phyloP scores from a whole-genome alignment of 2,888 invertebrate species.

The Lasius platythorax region DNA sequence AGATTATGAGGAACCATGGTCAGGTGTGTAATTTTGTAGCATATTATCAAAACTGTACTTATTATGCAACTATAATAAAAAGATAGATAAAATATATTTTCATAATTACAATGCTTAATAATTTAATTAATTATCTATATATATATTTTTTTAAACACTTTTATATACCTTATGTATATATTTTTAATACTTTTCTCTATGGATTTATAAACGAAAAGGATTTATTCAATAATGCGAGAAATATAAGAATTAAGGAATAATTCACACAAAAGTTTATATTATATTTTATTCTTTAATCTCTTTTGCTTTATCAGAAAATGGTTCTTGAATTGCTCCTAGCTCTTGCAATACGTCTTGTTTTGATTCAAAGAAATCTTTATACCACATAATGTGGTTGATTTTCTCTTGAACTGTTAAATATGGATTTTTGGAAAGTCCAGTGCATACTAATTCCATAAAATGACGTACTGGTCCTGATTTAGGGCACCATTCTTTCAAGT shows the following conservation, averaged over 20 bases:
- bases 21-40: conserved; percentile 24
- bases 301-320: conserved; percentile 40
- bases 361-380: conserved; percentile 94
- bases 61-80: background rate
- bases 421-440: conserved; percentile 97
- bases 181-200: background rate
- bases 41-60: background rate
- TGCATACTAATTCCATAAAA: conserved; percentile 98
- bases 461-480: conserved; percentile 95
- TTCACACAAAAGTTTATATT: background rate
- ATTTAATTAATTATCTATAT: background rate
- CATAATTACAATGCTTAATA: background rate
- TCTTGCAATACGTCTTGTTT: conserved; percentile 91
- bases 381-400: conserved; percentile 96
- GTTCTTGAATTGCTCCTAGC: conserved; percentile 87
- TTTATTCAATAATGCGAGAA: background rate
- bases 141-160: background rate
- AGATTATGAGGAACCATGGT: conserved; percentile 89
- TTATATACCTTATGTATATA: background rate
- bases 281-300: conserved; percentile 31
- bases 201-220: background rate
- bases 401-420: conserved; percentile 96
- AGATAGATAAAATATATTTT: background rate
- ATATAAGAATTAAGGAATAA: background rate
- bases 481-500: conserved; percentile 96